Evolutionary conservation across 2,113 vertebrate genomes (phyloP).

Genomic region (Copsychus sechellarum): DNA sequence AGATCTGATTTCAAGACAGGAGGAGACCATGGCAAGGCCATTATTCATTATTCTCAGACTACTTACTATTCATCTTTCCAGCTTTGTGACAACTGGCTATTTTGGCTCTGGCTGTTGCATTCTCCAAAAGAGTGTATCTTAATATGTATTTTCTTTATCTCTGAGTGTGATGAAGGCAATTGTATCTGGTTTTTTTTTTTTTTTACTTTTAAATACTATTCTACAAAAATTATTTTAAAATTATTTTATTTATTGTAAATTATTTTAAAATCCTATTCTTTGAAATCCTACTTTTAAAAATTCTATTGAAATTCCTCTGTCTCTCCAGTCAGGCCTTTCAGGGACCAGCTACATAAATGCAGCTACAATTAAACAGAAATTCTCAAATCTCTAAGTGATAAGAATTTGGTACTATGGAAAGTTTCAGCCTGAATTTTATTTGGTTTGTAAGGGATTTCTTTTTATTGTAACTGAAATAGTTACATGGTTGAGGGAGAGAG

Average conservation of each 20-base stretch:
- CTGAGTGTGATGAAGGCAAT: background rate
- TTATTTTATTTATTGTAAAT: background rate
- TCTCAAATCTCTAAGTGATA: background rate
- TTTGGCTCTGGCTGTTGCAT: background rate
- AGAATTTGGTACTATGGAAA: background rate
- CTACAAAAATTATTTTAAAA: background rate
- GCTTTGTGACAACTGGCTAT: background rate
- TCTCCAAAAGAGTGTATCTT: background rate
- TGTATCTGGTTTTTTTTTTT: background rate
- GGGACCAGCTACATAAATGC: background rate
- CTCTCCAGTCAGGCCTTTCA: background rate
- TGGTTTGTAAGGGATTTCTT: background rate
- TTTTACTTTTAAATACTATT: background rate
- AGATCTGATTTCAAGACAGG: background rate
- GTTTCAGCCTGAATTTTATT: background rate
- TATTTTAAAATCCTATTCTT: background rate
- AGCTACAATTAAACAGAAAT: background rate
- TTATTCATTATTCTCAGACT: background rate
- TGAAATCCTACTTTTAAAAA: background rate
- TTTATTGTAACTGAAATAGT: background rate
- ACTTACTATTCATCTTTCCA: background rate
- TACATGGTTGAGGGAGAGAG: background rate
- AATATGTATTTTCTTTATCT: background rate
- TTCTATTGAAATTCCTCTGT: background rate
- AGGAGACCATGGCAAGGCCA: background rate